phyloP scores from a whole-genome alignment of 2,797 vertebrate species.

The Nyctalus aviator region DNA sequence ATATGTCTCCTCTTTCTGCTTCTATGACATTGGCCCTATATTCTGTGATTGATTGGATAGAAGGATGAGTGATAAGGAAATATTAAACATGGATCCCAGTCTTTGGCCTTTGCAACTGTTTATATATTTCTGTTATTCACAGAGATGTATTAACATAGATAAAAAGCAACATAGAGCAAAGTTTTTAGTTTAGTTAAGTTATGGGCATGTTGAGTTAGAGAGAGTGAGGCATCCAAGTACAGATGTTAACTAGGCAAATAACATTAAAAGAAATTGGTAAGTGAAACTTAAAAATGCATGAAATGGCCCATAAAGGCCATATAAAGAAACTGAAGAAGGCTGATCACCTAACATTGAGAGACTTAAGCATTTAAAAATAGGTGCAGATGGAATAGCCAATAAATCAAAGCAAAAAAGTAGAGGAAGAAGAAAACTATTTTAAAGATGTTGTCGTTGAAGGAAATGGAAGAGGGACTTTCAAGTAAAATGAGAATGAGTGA shows the following conservation, averaged over 20 bases:
- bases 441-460: neutral
- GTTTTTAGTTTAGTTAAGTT: neutral
- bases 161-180: neutral
- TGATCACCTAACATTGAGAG: neutral
- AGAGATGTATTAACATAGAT: neutral
- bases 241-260: neutral
- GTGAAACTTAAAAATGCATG: neutral
- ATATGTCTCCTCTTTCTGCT: neutral
- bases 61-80: neutral
- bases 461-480: neutral
- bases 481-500: neutral
- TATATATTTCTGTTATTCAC: neutral
- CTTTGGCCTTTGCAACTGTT: neutral
- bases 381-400: neutral
- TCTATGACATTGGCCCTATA: neutral
- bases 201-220: neutral
- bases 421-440: neutral
- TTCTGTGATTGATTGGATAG: neutral
- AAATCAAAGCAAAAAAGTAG: neutral
- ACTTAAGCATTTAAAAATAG: neutral
- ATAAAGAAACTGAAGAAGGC: neutral
- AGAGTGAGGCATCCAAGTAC: neutral
- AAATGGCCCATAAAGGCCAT: neutral
- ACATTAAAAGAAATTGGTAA: neutral
- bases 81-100: neutral